Conservation (phyloP, 2,113 vertebrate species). For the Caloenas nicobarica region DNA sequence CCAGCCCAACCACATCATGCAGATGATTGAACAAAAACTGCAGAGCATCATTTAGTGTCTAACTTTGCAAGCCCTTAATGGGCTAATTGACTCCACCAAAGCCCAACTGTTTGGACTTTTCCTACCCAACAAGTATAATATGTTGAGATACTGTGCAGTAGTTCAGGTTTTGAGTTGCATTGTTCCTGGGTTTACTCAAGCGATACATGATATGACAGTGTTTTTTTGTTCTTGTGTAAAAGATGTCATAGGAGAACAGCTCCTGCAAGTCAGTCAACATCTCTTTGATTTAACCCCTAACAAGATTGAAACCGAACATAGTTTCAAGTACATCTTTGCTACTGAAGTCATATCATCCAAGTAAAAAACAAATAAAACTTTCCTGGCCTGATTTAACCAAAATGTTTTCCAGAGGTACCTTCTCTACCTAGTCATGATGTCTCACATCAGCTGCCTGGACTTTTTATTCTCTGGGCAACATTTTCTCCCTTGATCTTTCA, state of each 20-base stretch:
- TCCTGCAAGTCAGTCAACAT: neutral
- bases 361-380: neutral
- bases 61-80: neutral
- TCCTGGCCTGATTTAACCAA: neutral
- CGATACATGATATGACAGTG: neutral
- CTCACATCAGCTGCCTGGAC: neutral
- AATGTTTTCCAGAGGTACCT: neutral
- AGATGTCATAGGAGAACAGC: neutral
- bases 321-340: neutral
- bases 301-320: neutral
- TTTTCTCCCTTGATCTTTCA: neutral
- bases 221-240: neutral
- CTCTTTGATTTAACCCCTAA: neutral
- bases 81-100: neutral
- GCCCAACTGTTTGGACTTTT: neutral
- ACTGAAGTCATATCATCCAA: neutral
- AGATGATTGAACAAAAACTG: neutral
- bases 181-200: neutral
- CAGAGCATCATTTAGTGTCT: neutral
- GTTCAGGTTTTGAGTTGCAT: neutral
- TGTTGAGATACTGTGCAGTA: neutral
- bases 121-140: neutral
- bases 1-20: neutral
- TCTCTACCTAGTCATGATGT: fast-evolving
- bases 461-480: neutral